phyloP scores from a whole-genome alignment of 2,797 vertebrate genomes.

The Notolepis coatsorum region DNA sequence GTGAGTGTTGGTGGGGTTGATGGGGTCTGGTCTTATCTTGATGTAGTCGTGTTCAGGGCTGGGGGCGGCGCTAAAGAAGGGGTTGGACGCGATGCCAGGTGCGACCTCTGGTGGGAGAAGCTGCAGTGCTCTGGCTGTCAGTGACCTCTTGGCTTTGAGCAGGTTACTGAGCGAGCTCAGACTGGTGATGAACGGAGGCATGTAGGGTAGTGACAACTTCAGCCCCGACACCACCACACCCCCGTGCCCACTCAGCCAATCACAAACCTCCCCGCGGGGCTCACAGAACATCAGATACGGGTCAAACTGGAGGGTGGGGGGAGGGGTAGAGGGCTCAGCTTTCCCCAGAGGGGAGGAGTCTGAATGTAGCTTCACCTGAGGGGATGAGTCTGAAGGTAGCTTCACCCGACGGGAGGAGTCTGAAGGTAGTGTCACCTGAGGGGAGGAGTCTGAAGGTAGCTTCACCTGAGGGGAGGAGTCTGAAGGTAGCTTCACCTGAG shows the following conservation, averaged over 20 bases:
- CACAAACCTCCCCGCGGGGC: constrained; percentile 33
- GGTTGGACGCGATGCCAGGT: background rate
- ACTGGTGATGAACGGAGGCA: constrained; percentile 87
- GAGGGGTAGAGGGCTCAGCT: background rate
- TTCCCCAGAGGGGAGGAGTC: accelerated
- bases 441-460: background rate
- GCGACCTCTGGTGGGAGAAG: constrained; percentile 34
- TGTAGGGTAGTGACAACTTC: constrained; percentile 80
- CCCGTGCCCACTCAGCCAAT: constrained; percentile 80
- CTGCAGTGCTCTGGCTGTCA: constrained; percentile 63
- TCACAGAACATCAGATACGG: constrained; percentile 83
- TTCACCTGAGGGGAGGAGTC: background rate
- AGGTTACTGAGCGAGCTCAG: constrained; percentile 79
- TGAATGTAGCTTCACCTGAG: background rate
- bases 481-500: too few relatives aligned
- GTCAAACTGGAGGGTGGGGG: constrained; percentile 60
- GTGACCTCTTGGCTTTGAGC: constrained; percentile 75
- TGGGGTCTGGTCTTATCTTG: too few relatives aligned
- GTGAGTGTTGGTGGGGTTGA: too few relatives aligned
- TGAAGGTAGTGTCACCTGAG: background rate
- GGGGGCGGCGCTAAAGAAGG: too few relatives aligned
- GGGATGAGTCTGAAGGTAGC: background rate
- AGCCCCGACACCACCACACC: constrained; percentile 67
- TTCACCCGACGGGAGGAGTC: background rate
- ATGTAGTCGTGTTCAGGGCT: background rate